Percentiles rank a stretch among this genome's conserved stretches.
phyloP scores from a whole-genome alignment of 2,888 invertebrate species.

The Argyresthia albistria region DNA sequence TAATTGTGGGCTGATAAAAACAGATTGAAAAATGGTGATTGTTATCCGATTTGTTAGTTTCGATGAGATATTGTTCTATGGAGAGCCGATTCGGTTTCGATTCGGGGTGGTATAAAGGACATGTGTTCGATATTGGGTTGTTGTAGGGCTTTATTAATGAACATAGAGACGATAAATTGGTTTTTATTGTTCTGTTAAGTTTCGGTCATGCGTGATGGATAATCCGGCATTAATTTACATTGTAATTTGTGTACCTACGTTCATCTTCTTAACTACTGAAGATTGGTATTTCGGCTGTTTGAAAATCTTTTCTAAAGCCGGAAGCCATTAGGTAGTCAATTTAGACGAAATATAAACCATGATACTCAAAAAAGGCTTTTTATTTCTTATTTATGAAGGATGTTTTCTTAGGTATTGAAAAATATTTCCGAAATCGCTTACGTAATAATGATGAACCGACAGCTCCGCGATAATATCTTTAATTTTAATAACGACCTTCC shows the following conservation, averaged over 20 bases:
- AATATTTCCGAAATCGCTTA: neutral
- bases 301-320: no score
- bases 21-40: slow-evolving; percentile 61
- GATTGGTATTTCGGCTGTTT: no score
- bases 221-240: no score
- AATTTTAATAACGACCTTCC: slow-evolving; percentile 8
- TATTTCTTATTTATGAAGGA: no score
- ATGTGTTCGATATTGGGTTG: neutral
- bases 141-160: neutral
- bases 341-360: no score
- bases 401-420: no score
- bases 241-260: no score
- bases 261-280: no score
- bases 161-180: slow-evolving; percentile 1
- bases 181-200: slow-evolving; percentile 4
- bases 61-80: slow-evolving; percentile 14
- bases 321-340: no score
- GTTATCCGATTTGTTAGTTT: slow-evolving; percentile 37
- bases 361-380: no score
- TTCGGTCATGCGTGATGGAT: neutral
- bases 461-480: slow-evolving; percentile 6
- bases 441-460: slow-evolving; percentile 5
- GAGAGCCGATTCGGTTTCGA: slow-evolving; percentile 13
- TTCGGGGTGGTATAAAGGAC: slow-evolving; percentile 16
- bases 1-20: slow-evolving; percentile 61